Base-by-base conservation (phyloP, 2,797 vertebrate species). In the Hippopotamyrus pictus region DNA sequence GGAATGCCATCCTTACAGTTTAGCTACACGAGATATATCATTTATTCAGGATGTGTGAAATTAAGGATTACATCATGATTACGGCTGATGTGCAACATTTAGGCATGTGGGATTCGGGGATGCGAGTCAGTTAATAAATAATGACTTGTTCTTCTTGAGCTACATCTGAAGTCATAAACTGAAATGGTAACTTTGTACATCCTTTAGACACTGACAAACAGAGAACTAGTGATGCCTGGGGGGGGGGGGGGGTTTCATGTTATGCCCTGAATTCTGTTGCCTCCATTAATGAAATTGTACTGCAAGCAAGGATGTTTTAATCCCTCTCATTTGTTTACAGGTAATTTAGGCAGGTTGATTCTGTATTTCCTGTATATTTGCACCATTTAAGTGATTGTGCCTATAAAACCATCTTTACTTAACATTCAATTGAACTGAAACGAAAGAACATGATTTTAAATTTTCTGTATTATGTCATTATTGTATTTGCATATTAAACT, bases 211-310 rank as follows among this genome's bases (percentile, higher is more conserved):
- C 2, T 12, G 54, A 54, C 17, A 50, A 65, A 46, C 59, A 65
- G 33, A 37, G 25, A 9, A 29, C 7, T 25, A 19, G 6, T 46
- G 17, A 59, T 19, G 29, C 3, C 11, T 8, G 25, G 44, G 44
- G 6, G 41, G 3, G n/a, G 17, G 19, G 17, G 6, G 22, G 25
- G 62, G n/a, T n/a, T 53, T 25, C 22, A 9, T 65, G 22, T 44
- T 44, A 22, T 41, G 22, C 29, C 25, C 85, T 89, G 84, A 76
- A 54, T 62, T 89, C 53, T 89, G 29, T 25, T 54, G 37, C 33
- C 41, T 76, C 83, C 92, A 94, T 94, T 93, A 94, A 91, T 90
- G 89, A 94, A 93, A 94, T 93, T 92, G 89, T 92, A 92, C 88
- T 90, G 91, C 88, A 88, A 91, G 89, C 76, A 87, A 82, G 65